A percentile compares a stretch with the other conserved stretches of the same genome.
These are phyloP conservation scores for Acrocephalus kingi DNA, from an alignment of 2,113 vertebrate genomes.

Conservation along the genomic window DNA sequence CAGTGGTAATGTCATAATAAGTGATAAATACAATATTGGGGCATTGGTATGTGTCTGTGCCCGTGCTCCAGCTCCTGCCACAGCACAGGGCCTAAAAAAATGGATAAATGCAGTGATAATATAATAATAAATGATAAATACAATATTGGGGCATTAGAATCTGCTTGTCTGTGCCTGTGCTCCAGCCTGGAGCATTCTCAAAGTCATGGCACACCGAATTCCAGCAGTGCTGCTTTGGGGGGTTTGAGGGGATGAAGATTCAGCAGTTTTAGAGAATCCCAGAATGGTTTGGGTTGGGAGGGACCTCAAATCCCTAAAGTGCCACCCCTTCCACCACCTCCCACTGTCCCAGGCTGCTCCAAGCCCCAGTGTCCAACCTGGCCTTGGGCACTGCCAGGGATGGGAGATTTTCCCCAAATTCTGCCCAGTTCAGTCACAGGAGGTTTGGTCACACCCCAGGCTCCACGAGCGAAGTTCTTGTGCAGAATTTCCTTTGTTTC, in stretches of 20 bases:
- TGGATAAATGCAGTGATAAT: too few relatives aligned
- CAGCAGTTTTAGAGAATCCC: not conserved
- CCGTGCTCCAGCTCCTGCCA: not conserved
- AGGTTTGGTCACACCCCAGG: not conserved
- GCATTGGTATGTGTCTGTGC: fast-evolving
- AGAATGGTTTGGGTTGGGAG: fast-evolving
- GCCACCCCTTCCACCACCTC: not conserved
- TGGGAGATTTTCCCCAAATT: not conserved
- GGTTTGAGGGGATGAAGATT: not conserved
- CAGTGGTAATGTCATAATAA: not conserved
- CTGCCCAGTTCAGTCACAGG: fast-evolving
- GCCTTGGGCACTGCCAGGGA: not conserved
- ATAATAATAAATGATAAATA: fast-evolving
- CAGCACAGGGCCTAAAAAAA: fast-evolving
- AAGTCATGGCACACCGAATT: fast-evolving
- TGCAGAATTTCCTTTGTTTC: not conserved
- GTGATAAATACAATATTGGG: fast-evolving
- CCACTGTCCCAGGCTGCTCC: not conserved
- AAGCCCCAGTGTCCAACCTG: not conserved
- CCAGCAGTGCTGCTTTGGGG: not conserved
- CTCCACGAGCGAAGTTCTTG: fast-evolving
- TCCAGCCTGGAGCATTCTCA: not conserved
- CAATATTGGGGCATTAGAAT: fast-evolving
- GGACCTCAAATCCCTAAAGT: fast-evolving
- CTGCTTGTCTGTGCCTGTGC: not conserved